phyloP scores from a whole-genome alignment of 2,888 invertebrate species.

The Drosophila vallismaia region DNA sequence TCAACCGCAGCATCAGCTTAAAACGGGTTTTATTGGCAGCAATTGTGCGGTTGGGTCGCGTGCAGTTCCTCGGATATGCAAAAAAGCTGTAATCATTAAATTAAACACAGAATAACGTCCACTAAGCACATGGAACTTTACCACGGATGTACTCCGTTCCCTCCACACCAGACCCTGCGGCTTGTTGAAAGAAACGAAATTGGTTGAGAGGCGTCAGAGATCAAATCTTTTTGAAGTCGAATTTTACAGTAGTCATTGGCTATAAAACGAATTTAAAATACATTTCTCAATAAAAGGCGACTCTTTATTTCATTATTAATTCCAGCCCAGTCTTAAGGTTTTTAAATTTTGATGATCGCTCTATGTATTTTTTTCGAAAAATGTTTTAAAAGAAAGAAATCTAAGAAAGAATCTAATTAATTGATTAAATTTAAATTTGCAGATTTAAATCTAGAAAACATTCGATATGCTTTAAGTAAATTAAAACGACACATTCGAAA shows the following conservation, averaged over 20 bases:
- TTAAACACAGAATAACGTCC: slow-evolving; percentile 45
- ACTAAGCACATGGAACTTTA: slow-evolving; percentile 33
- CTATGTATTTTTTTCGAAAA: no score
- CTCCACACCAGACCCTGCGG: slow-evolving; percentile 14
- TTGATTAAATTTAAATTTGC: no score
- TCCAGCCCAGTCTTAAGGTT: no score
- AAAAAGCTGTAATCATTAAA: slow-evolving; percentile 42
- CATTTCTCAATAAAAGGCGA: not conserved
- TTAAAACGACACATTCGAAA: no score
- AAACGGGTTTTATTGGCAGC: slow-evolving; percentile 69
- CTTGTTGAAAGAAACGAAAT: slow-evolving; percentile 36
- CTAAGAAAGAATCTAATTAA: no score
- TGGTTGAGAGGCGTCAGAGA: slow-evolving; percentile 32
- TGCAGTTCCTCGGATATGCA: slow-evolving; percentile 31
- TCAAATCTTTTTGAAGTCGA: slow-evolving; percentile 35
- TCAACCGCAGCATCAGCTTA: slow-evolving; percentile 34
- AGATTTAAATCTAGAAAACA: no score
- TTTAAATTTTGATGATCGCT: no score
- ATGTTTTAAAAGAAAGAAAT: no score
- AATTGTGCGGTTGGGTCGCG: slow-evolving; percentile 39
- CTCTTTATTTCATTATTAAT: no score
- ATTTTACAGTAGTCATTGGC: slow-evolving; percentile 12
- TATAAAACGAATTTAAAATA: not conserved
- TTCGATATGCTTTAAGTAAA: no score
- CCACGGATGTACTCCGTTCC: not conserved